Percentiles rank a stretch among this genome's conserved stretches.
Conservation (phyloP, 1,140 invertebrate species). For the Drosophila tsacasi region DNA sequence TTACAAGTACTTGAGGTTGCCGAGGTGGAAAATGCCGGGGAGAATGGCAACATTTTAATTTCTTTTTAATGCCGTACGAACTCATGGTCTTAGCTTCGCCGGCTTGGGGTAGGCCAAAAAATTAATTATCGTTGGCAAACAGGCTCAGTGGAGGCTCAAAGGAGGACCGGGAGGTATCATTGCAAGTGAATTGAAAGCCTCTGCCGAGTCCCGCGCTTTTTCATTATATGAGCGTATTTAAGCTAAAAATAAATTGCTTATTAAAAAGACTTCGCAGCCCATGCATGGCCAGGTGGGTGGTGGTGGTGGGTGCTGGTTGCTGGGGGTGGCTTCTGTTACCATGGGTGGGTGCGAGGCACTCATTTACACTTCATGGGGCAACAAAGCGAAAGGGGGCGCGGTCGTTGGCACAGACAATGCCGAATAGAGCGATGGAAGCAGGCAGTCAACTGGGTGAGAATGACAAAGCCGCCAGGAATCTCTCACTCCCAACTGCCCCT, state of each 20-base stretch:
- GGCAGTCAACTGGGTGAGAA: slow-evolving; percentile 40
- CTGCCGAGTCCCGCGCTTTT: slow-evolving; percentile 62
- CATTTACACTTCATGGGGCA: slow-evolving; percentile 76
- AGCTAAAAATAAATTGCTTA: slow-evolving; percentile 83
- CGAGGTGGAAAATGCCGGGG: slow-evolving; percentile 37
- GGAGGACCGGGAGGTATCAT: slow-evolving; percentile 34
- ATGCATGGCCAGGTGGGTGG: slow-evolving; percentile 34
- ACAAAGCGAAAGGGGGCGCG: slow-evolving; percentile 59
- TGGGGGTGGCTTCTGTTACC: background rate
- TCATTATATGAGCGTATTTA: slow-evolving; percentile 77
- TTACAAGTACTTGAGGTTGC: slow-evolving; percentile 33
- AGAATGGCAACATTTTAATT: slow-evolving; percentile 63
- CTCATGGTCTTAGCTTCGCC: slow-evolving; percentile 57
- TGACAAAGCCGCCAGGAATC: slow-evolving; percentile 64
- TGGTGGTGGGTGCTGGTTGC: background rate
- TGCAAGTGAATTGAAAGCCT: slow-evolving; percentile 62
- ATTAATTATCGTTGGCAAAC: slow-evolving; percentile 78
- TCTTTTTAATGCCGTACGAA: slow-evolving; percentile 77
- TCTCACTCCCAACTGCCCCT: slow-evolving; percentile 10
- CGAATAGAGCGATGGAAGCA: slow-evolving; percentile 28
- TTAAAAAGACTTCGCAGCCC: slow-evolving; percentile 69
- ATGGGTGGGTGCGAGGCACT: slow-evolving; percentile 49
- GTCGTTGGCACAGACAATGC: slow-evolving; percentile 59
- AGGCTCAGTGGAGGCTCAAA: slow-evolving; percentile 17
- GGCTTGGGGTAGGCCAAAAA: slow-evolving; percentile 59